Evolutionary conservation across 2,888 invertebrate species (phyloP).

Genomic region (Troides oblongomaculatus): DNA sequence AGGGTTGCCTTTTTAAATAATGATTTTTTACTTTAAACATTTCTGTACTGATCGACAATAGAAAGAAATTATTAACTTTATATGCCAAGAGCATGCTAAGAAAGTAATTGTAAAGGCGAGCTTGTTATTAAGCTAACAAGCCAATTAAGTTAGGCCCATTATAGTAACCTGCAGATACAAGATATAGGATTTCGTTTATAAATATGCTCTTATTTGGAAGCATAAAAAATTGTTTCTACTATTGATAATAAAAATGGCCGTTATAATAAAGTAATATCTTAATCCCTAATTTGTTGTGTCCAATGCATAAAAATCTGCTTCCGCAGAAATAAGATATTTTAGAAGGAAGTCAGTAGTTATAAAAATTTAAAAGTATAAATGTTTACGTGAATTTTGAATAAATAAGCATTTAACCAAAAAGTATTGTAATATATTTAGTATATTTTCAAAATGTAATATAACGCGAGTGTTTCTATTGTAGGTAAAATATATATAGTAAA

Average conservation of each 20-base stretch:
- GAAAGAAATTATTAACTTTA: not conserved
- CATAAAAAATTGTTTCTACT: not conserved
- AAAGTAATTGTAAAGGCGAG: slow-evolving; percentile 34
- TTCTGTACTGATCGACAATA: too few relatives aligned
- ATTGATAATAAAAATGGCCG: too few relatives aligned
- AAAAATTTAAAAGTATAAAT: too few relatives aligned
- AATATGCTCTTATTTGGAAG: slow-evolving; percentile 4
- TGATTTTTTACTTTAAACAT: too few relatives aligned
- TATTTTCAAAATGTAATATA: not conserved
- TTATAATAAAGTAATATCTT: too few relatives aligned
- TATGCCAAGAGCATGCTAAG: slow-evolving; percentile 4
- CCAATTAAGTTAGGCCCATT: slow-evolving; percentile 48
- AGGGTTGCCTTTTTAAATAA: too few relatives aligned
- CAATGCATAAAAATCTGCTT: too few relatives aligned
- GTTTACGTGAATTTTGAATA: too few relatives aligned
- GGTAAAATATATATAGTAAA: not conserved
- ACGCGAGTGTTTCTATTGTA: not conserved
- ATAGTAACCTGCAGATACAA: slow-evolving; percentile 50
- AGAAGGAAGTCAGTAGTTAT: too few relatives aligned
- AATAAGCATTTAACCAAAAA: not conserved
- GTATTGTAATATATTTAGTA: not conserved
- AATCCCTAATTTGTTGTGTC: too few relatives aligned
- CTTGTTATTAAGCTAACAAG: slow-evolving; percentile 52
- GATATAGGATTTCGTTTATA: slow-evolving; percentile 16
- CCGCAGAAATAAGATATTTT: too few relatives aligned